Evolutionary conservation across 2,797 vertebrate species (phyloP).

Genomic region (Brachyrhaphis roseni): DNA sequence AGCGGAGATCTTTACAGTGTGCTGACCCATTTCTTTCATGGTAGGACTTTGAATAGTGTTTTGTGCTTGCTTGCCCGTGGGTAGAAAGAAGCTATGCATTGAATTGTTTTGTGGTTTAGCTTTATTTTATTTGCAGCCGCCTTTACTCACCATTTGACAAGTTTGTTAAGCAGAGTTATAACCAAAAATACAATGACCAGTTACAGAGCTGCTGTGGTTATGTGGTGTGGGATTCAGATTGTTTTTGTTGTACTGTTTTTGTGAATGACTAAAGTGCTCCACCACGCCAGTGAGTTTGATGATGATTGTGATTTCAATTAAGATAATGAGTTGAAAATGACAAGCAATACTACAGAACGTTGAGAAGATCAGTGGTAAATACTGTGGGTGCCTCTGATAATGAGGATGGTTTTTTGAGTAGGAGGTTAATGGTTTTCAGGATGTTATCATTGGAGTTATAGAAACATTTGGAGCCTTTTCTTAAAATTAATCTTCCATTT

Average conservation of each 20-base stretch:
- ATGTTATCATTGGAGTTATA: not conserved
- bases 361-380: conserved; percentile 11
- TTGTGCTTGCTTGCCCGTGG: conserved; percentile 52
- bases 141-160: conserved; percentile 30
- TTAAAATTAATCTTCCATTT: not conserved
- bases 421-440: not conserved
- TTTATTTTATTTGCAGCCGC: conserved; percentile 42
- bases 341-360: not conserved
- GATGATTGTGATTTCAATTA: conserved; percentile 22
- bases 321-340: conserved; percentile 22
- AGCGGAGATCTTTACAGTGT: conserved; percentile 21
- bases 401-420: not conserved
- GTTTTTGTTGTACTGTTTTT: conserved; percentile 12
- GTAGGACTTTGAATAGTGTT: conserved; percentile 37
- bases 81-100: conserved; percentile 38
- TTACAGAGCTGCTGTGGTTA: conserved; percentile 10
- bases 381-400: not conserved
- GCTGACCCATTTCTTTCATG: conserved; percentile 34
- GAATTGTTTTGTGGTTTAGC: conserved; percentile 50
- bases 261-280: not conserved
- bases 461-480: not conserved
- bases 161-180: conserved; percentile 47
- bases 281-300: conserved; percentile 9
- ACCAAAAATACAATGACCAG: conserved; percentile 8
- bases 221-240: conserved; percentile 6